phyloP scores from a whole-genome alignment of 2,113 vertebrate genomes.

The Solea solea region DNA sequence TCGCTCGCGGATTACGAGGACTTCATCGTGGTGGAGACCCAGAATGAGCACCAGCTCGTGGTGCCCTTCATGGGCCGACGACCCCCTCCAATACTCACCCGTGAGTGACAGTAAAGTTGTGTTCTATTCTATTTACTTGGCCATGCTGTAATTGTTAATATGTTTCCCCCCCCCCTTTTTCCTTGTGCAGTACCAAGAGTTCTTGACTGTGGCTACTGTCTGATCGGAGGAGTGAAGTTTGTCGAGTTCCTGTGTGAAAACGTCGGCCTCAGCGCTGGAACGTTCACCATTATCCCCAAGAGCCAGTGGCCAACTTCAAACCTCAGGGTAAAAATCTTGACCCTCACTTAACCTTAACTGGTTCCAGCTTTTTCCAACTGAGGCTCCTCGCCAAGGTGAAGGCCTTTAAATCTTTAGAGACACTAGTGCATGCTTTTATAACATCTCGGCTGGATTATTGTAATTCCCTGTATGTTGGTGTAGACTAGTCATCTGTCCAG shows the following conservation, averaged over 20 bases:
- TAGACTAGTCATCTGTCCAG: too few species aligned
- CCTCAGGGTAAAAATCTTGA: constrained; percentile 80
- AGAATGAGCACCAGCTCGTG: constrained; percentile 80
- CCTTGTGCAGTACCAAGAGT: constrained; percentile 81
- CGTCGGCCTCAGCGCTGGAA: constrained; percentile 83
- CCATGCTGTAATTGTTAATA: too few species aligned
- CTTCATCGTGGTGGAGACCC: constrained; percentile 86
- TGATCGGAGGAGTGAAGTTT: constrained; percentile 87
- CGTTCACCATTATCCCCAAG: constrained; percentile 88
- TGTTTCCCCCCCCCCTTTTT: too few species aligned
- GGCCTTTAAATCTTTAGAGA: too few species aligned
- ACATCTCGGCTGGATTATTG: too few species aligned
- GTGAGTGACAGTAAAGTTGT: constrained; percentile 75
- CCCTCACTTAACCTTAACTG: neutral
- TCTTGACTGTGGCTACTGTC: constrained; percentile 90
- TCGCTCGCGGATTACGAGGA: constrained; percentile 88
- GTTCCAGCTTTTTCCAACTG: neutral
- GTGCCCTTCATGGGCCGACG: constrained; percentile 86
- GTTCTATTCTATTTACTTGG: too few species aligned
- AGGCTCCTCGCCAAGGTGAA: too few species aligned
- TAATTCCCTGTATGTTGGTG: too few species aligned
- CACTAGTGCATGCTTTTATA: too few species aligned
- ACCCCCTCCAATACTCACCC: constrained; percentile 87
- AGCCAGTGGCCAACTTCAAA: constrained; percentile 83
- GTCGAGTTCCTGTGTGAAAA: constrained; percentile 85